A percentile compares a stretch with the other conserved stretches of the same genome.
phyloP scores from a whole-genome alignment of 2,888 invertebrate genomes.

The Caenorhabditis afra region DNA sequence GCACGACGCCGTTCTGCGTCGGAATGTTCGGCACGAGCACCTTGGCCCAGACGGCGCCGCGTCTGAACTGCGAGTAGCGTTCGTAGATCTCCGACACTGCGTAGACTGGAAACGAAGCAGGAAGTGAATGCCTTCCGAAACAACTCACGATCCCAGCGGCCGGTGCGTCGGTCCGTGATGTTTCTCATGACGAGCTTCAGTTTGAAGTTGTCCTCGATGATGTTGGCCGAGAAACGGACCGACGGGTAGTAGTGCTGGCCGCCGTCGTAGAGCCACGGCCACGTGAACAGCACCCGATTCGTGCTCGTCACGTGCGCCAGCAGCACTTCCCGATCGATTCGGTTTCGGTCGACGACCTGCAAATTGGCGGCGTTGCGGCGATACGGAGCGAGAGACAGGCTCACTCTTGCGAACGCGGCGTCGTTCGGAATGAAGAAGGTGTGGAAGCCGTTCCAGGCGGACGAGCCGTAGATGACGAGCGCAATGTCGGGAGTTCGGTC shows the following conservation, averaged over 20 bases:
- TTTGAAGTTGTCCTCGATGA: slow-evolving; percentile 80
- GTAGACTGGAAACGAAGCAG: slow-evolving; percentile 78
- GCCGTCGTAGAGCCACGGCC: slow-evolving; percentile 80
- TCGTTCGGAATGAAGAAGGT: slow-evolving; percentile 81
- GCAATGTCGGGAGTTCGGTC: slow-evolving; percentile 80
- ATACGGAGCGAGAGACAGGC: too few relatives aligned
- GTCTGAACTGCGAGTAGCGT: slow-evolving; percentile 78
- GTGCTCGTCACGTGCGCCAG: slow-evolving; percentile 80
- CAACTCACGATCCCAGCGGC: slow-evolving; percentile 76
- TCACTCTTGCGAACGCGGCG: slow-evolving; percentile 78
- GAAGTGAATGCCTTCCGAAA: too few relatives aligned
- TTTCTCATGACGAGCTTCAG: slow-evolving; percentile 79
- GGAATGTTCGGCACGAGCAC: slow-evolving; percentile 81
- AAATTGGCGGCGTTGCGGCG: too few relatives aligned
- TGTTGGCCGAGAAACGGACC: slow-evolving; percentile 78
- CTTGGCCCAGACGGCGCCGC: slow-evolving; percentile 81
- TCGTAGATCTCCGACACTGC: slow-evolving; percentile 81
- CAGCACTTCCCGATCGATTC: slow-evolving; percentile 79
- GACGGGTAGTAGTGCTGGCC: slow-evolving; percentile 80
- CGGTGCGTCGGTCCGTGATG: slow-evolving; percentile 80
- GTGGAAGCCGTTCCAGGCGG: slow-evolving; percentile 80
- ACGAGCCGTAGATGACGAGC: slow-evolving; percentile 78
- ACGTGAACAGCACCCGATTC: slow-evolving; percentile 80
- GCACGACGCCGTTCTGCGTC: slow-evolving; percentile 81
- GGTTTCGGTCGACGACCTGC: slow-evolving; percentile 75